These are phyloP conservation scores for Sinodicranocentrus sp. DNA, from an alignment of 2,888 invertebrate species.

Conservation along the genomic window DNA sequence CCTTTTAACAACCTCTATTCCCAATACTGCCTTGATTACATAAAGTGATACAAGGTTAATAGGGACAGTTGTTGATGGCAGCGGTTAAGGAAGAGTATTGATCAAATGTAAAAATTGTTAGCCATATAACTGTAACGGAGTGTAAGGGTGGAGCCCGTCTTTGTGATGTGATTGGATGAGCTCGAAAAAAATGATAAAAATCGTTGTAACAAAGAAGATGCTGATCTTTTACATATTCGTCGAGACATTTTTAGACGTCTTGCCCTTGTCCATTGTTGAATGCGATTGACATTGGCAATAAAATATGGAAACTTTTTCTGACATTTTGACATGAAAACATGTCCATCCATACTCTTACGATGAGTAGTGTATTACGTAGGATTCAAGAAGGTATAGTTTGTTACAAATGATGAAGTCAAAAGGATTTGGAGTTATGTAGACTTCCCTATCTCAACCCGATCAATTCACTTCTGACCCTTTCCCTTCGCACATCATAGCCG, in stretches of 20 bases:
- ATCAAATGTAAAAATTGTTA: too few relatives aligned
- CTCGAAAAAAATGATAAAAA: not conserved
- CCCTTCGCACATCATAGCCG: not conserved
- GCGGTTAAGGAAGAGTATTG: too few relatives aligned
- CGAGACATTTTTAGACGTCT: not conserved
- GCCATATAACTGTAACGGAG: too few relatives aligned
- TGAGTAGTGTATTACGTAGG: too few relatives aligned
- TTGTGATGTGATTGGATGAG: not conserved
- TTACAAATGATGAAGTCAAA: not conserved
- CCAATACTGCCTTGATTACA: too few relatives aligned
- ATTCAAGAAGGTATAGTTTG: not conserved
- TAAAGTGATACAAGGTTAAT: too few relatives aligned
- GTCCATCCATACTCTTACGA: too few relatives aligned
- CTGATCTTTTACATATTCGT: too few relatives aligned
- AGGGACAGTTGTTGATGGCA: too few relatives aligned
- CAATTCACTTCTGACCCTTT: not conserved
- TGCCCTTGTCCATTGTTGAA: not conserved
- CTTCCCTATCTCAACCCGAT: not conserved
- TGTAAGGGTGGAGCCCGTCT: not conserved
- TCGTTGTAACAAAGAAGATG: not conserved
- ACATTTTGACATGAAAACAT: not conserved
- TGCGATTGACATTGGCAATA: not conserved
- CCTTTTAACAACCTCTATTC: too few relatives aligned
- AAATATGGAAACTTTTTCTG: not conserved
- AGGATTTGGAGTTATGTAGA: not conserved